Conservation (phyloP, 2,113 vertebrate species). For the Climacteris rufus region DNA sequence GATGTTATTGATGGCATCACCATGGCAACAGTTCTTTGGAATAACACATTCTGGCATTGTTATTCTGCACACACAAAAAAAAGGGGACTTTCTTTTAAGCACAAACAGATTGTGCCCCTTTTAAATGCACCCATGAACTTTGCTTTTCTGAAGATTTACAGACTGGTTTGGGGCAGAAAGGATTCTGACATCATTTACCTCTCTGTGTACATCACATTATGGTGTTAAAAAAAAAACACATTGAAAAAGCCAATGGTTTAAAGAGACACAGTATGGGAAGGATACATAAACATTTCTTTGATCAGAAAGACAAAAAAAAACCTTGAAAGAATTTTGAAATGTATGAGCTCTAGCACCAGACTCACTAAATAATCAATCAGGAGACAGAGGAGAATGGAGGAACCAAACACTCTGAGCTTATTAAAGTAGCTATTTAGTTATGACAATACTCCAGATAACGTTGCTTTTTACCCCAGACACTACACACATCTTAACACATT, state of each 20-base stretch:
- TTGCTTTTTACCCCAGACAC: background rate
- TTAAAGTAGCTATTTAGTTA: background rate
- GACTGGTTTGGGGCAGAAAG: conserved; percentile 38
- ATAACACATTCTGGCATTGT: conserved; percentile 75
- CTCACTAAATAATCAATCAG: background rate
- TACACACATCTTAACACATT: background rate
- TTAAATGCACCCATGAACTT: conserved; percentile 65
- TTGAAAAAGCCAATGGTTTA: background rate
- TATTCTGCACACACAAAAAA: conserved; percentile 36
- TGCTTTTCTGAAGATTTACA: conserved; percentile 51
- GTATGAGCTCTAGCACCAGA: background rate
- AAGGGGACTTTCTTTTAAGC: conserved; percentile 55
- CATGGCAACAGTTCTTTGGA: conserved; percentile 73
- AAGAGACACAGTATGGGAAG: background rate
- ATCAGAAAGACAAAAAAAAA: conserved; percentile 16
- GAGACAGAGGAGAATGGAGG: background rate
- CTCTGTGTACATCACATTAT: conserved; percentile 43
- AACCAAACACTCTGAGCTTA: background rate
- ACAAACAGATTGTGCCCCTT: conserved; percentile 67
- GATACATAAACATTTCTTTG: conserved; percentile 25
- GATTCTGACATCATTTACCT: conserved; percentile 1
- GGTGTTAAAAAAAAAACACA: background rate
- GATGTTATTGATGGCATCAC: conserved; percentile 73
- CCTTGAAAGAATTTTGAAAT: conserved; percentile 27
- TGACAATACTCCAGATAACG: background rate